Percentiles rank a stretch among this genome's conserved stretches.
Conservation (phyloP, 2,113 vertebrate genomes). For the Myotis yumanensis region DNA sequence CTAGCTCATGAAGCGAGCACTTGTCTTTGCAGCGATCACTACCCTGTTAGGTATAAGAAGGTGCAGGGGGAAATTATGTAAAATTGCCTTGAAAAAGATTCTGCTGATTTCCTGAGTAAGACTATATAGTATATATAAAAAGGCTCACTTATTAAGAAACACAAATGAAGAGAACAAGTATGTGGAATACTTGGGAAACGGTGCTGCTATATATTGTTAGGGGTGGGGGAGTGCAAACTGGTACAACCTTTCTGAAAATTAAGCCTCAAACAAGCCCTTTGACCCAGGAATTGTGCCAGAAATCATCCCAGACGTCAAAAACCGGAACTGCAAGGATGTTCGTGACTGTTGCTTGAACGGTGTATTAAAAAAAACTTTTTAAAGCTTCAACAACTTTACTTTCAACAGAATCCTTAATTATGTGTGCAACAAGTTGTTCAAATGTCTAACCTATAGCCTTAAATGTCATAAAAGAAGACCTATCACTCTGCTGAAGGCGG, state of each 20-base stretch:
- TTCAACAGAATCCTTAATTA: conserved; percentile 25
- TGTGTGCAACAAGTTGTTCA: background rate
- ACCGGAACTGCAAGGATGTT: background rate
- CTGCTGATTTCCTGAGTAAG: conserved; percentile 36
- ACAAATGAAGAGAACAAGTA: conserved; percentile 17
- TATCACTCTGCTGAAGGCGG: background rate
- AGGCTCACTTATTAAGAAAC: background rate
- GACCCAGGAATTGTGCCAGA: background rate
- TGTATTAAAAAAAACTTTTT: background rate
- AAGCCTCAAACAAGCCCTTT: background rate
- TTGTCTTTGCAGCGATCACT: background rate
- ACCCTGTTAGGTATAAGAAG: background rate
- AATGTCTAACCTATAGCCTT: background rate
- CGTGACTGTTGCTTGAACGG: background rate
- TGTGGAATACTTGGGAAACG: background rate
- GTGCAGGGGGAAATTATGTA: background rate
- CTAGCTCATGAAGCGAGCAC: background rate
- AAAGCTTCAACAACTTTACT: background rate
- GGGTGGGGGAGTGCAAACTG: background rate
- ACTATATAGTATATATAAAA: background rate
- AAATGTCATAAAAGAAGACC: conserved; percentile 17
- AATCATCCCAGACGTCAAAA: conserved; percentile 29
- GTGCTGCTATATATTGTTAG: background rate
- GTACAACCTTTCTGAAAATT: background rate
- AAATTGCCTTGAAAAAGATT: background rate